Percentiles rank a stretch among this genome's conserved stretches.
These are phyloP conservation scores for Tricholauxania praeusta DNA, from an alignment of 2,888 invertebrate species.

Conservation along the genomic window DNA sequence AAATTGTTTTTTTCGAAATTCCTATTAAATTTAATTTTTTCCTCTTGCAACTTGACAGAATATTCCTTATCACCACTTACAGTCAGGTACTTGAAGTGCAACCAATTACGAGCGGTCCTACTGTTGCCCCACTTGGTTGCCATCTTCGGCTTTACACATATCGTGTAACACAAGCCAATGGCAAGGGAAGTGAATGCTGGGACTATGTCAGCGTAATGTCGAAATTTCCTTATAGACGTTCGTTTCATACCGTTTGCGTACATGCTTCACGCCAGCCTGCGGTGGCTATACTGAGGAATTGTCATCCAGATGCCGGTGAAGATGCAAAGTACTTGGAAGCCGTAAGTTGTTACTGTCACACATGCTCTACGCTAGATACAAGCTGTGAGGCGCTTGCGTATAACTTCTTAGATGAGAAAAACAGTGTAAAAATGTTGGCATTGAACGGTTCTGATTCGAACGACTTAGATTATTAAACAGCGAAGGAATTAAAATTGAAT, in stretches of 20 bases:
- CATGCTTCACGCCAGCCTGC: slow-evolving; percentile 78
- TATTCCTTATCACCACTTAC: slow-evolving; percentile 15
- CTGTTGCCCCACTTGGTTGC: slow-evolving; percentile 73
- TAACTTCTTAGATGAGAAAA: slow-evolving; percentile 61
- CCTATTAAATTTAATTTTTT: not conserved
- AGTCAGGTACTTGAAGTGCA: slow-evolving; percentile 60
- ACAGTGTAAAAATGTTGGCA: slow-evolving; percentile 60
- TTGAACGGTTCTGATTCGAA: too few relatives aligned
- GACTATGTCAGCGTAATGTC: slow-evolving; percentile 80
- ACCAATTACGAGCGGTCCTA: slow-evolving; percentile 61
- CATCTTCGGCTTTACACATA: slow-evolving; percentile 75
- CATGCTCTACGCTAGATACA: slow-evolving; percentile 77
- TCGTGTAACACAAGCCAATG: too few relatives aligned
- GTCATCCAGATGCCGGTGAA: slow-evolving; percentile 77
- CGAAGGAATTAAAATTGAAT: too few relatives aligned
- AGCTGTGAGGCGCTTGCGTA: slow-evolving; percentile 76
- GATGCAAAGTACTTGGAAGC: slow-evolving; percentile 85
- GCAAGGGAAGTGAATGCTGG: slow-evolving; percentile 77
- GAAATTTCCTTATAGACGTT: slow-evolving; percentile 89
- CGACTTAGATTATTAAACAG: slow-evolving; percentile 61
- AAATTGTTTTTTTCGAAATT: too few relatives aligned
- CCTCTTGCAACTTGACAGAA: not conserved
- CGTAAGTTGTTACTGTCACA: slow-evolving; percentile 79
- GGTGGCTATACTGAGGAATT: slow-evolving; percentile 76
- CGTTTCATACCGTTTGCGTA: slow-evolving; percentile 86